phyloP scores from a whole-genome alignment of 2,797 vertebrate species.

The Falco cherrug region DNA sequence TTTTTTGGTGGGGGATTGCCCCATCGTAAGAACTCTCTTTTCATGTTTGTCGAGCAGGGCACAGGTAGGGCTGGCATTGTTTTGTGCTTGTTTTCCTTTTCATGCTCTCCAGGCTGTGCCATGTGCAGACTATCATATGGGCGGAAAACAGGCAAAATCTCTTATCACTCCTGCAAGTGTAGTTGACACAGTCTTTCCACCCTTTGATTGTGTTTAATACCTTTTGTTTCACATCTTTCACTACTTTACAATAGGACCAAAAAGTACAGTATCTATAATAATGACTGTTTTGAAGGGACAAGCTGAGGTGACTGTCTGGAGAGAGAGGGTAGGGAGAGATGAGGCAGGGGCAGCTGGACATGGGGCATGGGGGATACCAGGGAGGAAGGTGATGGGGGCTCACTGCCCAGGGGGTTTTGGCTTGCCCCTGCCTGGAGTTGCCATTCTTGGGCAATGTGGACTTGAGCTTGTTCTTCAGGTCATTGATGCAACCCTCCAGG shows the following conservation, averaged over 20 bases:
- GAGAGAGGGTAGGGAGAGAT: not conserved
- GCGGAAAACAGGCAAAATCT: not conserved
- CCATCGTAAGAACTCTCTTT: not conserved
- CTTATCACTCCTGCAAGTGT: not conserved
- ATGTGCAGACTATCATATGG: not conserved
- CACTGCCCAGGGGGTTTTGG: rapidly evolving
- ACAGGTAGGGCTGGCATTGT: not conserved
- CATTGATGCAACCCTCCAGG: too few species aligned
- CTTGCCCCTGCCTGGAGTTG: not conserved
- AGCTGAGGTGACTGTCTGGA: not conserved
- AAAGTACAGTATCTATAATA: not conserved
- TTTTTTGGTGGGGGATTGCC: not conserved
- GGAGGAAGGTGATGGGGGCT: not conserved
- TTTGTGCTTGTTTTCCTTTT: not conserved
- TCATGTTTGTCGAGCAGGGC: not conserved
- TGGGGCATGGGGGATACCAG: too few species aligned
- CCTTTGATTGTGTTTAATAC: not conserved
- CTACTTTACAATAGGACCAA: not conserved
- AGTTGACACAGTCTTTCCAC: not conserved
- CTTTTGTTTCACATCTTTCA: not conserved
- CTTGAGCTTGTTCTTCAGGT: not conserved
- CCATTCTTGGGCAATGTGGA: too few species aligned
- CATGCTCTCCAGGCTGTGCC: rapidly evolving
- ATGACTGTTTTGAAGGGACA: not conserved
- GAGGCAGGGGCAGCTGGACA: not conserved